A percentile compares a stretch with the other conserved stretches of the same genome.
phyloP scores from a whole-genome alignment of 2,888 invertebrate species.

The Nasonovia ribisnigri region DNA sequence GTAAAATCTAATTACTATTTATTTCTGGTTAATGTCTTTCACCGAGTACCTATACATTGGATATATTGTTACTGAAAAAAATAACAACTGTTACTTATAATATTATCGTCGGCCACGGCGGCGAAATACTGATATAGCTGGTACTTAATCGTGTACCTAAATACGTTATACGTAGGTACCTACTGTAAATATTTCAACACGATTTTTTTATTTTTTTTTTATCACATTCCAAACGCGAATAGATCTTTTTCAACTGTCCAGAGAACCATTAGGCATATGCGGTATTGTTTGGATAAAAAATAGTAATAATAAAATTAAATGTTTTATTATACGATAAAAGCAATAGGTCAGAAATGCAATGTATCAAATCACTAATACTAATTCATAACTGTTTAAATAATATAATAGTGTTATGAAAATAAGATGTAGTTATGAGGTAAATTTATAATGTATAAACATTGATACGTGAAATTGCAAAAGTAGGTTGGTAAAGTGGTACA shows the following conservation, averaged over 20 bases:
- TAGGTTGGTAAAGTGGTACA: not conserved
- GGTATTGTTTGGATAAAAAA: not conserved
- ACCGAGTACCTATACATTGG: not conserved
- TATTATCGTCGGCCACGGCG: not conserved
- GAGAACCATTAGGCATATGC: not conserved
- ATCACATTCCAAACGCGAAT: not conserved
- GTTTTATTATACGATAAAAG: not conserved
- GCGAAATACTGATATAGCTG: not conserved
- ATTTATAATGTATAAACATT: not conserved
- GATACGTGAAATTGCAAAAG: not conserved
- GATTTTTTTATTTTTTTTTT: not conserved
- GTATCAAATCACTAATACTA: not conserved
- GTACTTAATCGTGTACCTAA: not conserved
- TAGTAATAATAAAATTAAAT: not conserved
- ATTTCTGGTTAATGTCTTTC: constrained; percentile 57
- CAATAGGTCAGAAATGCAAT: not conserved
- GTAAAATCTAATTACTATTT: constrained; percentile 63
- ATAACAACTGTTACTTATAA: constrained; percentile 23
- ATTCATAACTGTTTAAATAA: not conserved
- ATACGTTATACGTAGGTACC: not conserved
- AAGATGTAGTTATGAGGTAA: not conserved
- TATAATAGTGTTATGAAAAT: not conserved
- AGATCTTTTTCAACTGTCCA: not conserved
- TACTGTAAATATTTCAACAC: not conserved
- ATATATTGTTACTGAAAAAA: not conserved